These are phyloP conservation scores for Craterocephalus amniculus DNA, from an alignment of 2,797 vertebrate genomes.

Conservation along the genomic window DNA sequence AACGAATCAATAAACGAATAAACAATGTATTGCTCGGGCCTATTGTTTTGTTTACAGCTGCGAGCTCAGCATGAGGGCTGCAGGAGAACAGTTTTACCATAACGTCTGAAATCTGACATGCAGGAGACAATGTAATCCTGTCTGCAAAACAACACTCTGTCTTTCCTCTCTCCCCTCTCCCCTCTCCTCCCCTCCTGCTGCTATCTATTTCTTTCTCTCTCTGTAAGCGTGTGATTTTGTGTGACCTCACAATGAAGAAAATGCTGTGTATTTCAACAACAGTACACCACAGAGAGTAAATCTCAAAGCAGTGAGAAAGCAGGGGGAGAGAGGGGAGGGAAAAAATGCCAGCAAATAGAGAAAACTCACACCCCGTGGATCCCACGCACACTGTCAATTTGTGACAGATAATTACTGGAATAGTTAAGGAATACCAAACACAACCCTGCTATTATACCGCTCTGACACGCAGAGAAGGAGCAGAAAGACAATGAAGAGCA, in stretches of 20 bases:
- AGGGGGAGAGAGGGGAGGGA: background rate
- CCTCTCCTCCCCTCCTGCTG: background rate
- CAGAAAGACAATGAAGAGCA: background rate
- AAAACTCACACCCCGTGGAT: conserved; percentile 32
- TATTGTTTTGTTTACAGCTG: conserved; percentile 9
- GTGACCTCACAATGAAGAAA: conserved; percentile 45
- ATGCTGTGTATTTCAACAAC: conserved; percentile 47
- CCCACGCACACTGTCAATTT: conserved; percentile 4
- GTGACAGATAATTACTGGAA: conserved; percentile 17
- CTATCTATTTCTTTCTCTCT: conserved; percentile 42
- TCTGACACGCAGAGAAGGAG: background rate
- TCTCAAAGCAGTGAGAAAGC: conserved; percentile 25
- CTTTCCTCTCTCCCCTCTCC: conserved; percentile 32
- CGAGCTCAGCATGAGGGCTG: conserved; percentile 34
- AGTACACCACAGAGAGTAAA: conserved; percentile 44
- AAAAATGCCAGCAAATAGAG: conserved; percentile 9
- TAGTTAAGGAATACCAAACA: conserved; percentile 6
- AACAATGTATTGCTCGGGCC: conserved; percentile 8
- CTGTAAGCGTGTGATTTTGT: conserved; percentile 23
- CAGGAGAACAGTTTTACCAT: conserved; percentile 56
- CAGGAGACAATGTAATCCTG: conserved; percentile 72
- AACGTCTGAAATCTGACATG: conserved; percentile 68
- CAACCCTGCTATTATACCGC: conserved; percentile 11
- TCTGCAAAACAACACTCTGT: conserved; percentile 68
- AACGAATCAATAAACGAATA: background rate